A percentile compares a stretch with the other conserved stretches of the same genome.
Evolutionary conservation across 2,113 vertebrate genomes (phyloP).

Genomic region (Cepphus grylle): DNA sequence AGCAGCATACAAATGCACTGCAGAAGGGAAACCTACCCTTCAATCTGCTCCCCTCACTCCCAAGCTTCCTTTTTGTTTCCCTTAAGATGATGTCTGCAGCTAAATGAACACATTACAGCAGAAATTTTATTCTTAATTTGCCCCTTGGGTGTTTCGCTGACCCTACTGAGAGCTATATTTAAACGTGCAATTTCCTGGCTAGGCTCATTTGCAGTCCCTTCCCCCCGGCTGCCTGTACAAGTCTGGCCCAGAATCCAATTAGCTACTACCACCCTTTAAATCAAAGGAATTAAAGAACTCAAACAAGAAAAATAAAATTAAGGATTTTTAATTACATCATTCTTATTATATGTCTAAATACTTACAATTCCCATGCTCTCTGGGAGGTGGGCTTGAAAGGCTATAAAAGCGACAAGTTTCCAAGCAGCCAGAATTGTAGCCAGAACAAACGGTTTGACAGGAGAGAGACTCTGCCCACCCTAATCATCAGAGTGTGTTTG

Average conservation of each 20-base stretch:
- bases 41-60: background rate
- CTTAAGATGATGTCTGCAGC: background rate
- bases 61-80: background rate
- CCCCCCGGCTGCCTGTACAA: background rate
- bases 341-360: background rate
- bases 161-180: slow-evolving; percentile 54
- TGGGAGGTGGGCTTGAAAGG: background rate
- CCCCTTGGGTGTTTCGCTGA: slow-evolving; percentile 33
- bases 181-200: slow-evolving; percentile 56
- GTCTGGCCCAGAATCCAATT: slow-evolving; percentile 40
- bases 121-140: slow-evolving; percentile 23
- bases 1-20: background rate
- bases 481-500: background rate
- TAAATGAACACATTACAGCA: slow-evolving; percentile 33
- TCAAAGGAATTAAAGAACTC: slow-evolving; percentile 15
- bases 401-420: background rate
- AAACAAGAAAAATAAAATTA: slow-evolving; percentile 28
- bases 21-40: background rate
- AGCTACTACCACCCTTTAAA: slow-evolving; percentile 31
- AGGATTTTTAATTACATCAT: slow-evolving; percentile 26
- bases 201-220: slow-evolving; percentile 29
- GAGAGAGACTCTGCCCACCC: background rate
- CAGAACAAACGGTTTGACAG: background rate
- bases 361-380: background rate
- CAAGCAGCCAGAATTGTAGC: background rate